Percentiles rank a stretch among this genome's conserved stretches.
Evolutionary conservation across 2,888 invertebrate genomes (phyloP).

Genomic region (Troilus luridus): DNA sequence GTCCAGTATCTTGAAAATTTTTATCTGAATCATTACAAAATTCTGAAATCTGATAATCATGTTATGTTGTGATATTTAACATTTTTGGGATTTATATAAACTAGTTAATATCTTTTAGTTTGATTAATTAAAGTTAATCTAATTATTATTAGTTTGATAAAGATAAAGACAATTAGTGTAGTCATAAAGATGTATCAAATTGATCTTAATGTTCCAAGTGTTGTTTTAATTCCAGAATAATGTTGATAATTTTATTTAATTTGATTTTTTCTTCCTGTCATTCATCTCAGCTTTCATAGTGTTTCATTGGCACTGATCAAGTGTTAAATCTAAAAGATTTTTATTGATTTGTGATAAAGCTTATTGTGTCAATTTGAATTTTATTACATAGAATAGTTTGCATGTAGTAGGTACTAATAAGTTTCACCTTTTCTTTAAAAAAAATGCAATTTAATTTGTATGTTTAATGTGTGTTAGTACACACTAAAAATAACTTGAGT

Average conservation of each 20-base stretch:
- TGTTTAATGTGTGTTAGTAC: background rate
- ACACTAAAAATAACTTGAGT: background rate
- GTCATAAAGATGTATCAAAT: no score
- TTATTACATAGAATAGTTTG: background rate
- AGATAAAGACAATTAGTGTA: no score
- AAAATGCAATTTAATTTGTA: background rate
- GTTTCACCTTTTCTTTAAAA: background rate
- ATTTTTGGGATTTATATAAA: background rate
- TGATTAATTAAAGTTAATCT: no score
- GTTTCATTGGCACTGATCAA: slow-evolving; percentile 6
- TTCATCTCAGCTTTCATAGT: background rate
- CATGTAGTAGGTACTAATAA: slow-evolving; percentile 14
- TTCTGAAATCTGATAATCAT: background rate
- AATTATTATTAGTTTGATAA: no score
- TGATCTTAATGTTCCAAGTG: no score
- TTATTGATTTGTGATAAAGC: slow-evolving; percentile 30
- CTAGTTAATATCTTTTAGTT: background rate
- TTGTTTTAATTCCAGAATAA: no score
- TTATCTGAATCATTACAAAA: slow-evolving; percentile 9
- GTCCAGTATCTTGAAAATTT: background rate
- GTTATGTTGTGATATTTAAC: background rate
- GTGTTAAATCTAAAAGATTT: background rate
- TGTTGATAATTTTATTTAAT: no score
- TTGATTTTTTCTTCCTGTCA: background rate
- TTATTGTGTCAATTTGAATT: background rate